These are phyloP conservation scores for Phenacoccus solenopsis DNA, from an alignment of 1,140 invertebrate genomes.

Conservation along the genomic window DNA sequence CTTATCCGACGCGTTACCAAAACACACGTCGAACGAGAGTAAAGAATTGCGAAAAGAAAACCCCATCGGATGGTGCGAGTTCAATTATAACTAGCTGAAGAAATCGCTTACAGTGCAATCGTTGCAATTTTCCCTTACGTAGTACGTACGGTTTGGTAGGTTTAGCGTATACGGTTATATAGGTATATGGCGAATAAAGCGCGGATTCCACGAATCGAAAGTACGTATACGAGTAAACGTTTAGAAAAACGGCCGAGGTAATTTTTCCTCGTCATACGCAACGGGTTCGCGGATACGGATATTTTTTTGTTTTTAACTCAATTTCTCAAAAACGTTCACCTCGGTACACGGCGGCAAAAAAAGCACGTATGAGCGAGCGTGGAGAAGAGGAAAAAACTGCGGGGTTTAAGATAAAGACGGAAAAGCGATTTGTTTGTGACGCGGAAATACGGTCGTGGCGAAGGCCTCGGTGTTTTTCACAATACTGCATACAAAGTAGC, in stretches of 20 bases:
- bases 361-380: background rate
- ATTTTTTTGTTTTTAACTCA: background rate
- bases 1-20: no score
- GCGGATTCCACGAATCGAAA: background rate
- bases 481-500: slow-evolving; percentile 15
- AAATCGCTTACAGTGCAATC: no score
- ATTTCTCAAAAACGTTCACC: no score
- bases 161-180: no score
- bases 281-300: background rate
- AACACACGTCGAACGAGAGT: no score
- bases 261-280: slow-evolving; percentile 15
- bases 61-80: no score
- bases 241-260: background rate
- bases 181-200: background rate
- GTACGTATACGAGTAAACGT: background rate
- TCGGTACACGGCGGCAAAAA: background rate
- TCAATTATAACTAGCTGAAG: no score
- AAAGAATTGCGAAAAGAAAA: no score
- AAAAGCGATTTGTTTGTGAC: slow-evolving; percentile 13
- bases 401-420: background rate
- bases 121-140: no score
- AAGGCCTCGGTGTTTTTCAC: slow-evolving; percentile 14
- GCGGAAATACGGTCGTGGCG: slow-evolving; percentile 8
- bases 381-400: background rate
- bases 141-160: no score